phyloP scores from a whole-genome alignment of 2,888 invertebrate genomes.

The Meganola albula region DNA sequence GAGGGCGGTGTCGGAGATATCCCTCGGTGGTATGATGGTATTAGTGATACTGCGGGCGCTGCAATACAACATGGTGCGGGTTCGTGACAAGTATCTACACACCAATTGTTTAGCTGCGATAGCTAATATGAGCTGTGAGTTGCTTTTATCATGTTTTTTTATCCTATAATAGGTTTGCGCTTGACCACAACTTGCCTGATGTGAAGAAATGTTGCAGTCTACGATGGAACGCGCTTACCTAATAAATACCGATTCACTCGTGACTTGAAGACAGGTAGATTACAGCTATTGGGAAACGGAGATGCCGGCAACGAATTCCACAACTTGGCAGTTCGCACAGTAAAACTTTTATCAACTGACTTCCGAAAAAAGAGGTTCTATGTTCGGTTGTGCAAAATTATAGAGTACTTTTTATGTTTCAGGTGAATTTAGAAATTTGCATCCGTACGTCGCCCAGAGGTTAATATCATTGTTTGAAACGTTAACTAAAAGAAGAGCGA shows the following conservation, averaged over 20 bases:
- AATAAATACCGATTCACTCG: no score
- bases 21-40: constrained; percentile 94
- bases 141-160: background rate
- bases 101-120: constrained; percentile 98
- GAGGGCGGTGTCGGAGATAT: constrained; percentile 92
- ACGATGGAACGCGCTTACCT: no score
- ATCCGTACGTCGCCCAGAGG: constrained; percentile 97
- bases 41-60: constrained; percentile 97
- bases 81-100: constrained; percentile 97
- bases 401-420: constrained; percentile 25
- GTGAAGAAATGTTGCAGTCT: no score
- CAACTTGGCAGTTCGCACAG: no score
- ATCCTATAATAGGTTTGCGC: no score
- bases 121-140: constrained; percentile 96
- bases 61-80: constrained; percentile 97
- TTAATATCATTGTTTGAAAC: constrained; percentile 94
- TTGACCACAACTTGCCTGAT: no score
- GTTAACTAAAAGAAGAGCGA: constrained; percentile 89
- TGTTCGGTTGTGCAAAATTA: no score
- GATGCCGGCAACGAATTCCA: no score
- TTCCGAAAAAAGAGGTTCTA: no score
- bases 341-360: no score
- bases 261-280: no score
- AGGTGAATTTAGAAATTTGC: constrained; percentile 91
- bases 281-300: no score